phyloP scores from a whole-genome alignment of 1,140 invertebrate species.

The Cardiocondyla obscurior region DNA sequence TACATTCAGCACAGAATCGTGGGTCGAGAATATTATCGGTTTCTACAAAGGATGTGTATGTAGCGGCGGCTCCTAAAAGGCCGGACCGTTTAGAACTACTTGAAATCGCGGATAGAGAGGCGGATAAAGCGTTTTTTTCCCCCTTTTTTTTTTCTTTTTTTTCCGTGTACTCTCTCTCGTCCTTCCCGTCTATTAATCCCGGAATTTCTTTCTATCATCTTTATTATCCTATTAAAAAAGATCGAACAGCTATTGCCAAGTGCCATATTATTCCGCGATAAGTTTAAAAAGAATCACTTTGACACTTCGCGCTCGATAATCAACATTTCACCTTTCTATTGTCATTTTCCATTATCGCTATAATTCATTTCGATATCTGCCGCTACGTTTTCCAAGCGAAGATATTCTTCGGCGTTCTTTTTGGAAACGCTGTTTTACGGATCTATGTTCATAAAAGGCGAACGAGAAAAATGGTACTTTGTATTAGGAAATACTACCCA shows the following conservation, averaged over 20 bases:
- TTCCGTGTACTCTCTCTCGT: constrained; percentile 41
- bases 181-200: constrained; percentile 43
- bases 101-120: neutral
- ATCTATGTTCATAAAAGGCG: neutral
- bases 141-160: constrained; percentile 61
- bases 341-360: constrained; percentile 57
- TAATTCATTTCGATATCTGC: constrained; percentile 6
- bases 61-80: constrained; percentile 68
- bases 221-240: constrained; percentile 7
- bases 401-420: neutral
- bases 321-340: neutral
- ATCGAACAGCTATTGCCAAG: constrained; percentile 76
- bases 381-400: neutral
- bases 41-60: constrained; percentile 73
- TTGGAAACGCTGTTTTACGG: neutral
- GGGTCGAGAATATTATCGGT: constrained; percentile 74
- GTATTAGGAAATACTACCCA: neutral
- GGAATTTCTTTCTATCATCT: neutral
- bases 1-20: constrained; percentile 58
- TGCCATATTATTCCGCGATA: constrained; percentile 75
- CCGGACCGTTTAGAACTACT: constrained; percentile 5
- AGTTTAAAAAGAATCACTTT: constrained; percentile 75
- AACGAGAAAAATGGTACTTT: neutral
- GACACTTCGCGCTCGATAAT: neutral
- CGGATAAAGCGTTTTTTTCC: constrained; percentile 50